Percentiles rank a stretch among this genome's conserved stretches.
These are phyloP conservation scores for Sternotherus odoratus DNA, from an alignment of 2,797 vertebrate genomes.

Conservation along the genomic window DNA sequence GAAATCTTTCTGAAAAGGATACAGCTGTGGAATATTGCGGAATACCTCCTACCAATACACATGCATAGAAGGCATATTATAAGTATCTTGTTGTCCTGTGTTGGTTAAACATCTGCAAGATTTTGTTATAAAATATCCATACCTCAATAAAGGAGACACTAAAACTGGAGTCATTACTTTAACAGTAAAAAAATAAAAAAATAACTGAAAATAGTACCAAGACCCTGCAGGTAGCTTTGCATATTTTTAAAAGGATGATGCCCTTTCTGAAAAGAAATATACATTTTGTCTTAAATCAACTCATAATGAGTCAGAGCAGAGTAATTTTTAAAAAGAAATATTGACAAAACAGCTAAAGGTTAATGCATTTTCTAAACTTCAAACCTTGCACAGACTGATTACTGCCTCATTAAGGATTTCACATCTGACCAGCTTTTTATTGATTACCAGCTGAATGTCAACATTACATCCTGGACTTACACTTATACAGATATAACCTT, in stretches of 20 bases:
- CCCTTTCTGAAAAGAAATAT: background rate
- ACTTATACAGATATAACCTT: background rate
- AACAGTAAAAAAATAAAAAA: background rate
- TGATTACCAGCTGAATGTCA: background rate
- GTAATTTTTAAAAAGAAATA: background rate
- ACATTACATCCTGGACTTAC: background rate
- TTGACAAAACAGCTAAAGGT: background rate
- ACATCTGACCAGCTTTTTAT: background rate
- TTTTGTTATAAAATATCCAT: background rate
- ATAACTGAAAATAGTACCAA: background rate
- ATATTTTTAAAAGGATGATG: background rate
- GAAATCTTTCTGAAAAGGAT: background rate
- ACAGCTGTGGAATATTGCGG: background rate
- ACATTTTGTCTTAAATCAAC: background rate
- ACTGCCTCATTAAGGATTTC: background rate
- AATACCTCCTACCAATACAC: background rate
- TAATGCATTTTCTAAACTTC: constrained; percentile 9
- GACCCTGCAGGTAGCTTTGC: background rate
- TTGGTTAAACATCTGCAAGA: background rate
- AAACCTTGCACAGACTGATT: background rate
- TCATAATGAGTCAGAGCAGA: background rate
- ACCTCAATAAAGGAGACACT: background rate
- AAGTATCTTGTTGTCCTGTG: background rate
- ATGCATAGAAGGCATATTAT: background rate
- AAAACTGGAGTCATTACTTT: background rate